phyloP scores from a whole-genome alignment of 1,140 invertebrate species.

The Hylaeus anthracinus region DNA sequence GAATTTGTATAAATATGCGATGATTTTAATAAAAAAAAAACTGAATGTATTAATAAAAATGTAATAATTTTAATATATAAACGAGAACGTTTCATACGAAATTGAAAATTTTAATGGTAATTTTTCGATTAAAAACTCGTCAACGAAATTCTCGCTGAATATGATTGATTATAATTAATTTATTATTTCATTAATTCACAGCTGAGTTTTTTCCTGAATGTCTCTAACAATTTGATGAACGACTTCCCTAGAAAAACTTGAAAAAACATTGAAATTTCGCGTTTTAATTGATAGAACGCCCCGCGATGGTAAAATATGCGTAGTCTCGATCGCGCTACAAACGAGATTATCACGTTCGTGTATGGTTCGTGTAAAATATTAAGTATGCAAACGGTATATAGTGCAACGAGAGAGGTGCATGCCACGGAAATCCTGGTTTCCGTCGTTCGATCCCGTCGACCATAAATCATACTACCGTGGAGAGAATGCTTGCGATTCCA shows the following conservation, averaged over 20 bases:
- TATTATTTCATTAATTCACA: too few species aligned
- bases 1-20: too few species aligned
- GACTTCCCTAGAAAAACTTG: not conserved
- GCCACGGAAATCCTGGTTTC: slow-evolving; percentile 58
- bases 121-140: too few species aligned
- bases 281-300: not conserved
- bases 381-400: slow-evolving; percentile 46
- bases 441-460: slow-evolving; percentile 49
- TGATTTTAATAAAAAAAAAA: too few species aligned
- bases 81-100: too few species aligned
- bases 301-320: not conserved
- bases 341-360: slow-evolving; percentile 55
- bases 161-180: too few species aligned
- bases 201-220: too few species aligned
- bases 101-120: too few species aligned
- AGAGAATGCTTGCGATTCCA: slow-evolving; percentile 59
- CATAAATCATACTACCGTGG: slow-evolving; percentile 58
- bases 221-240: too few species aligned
- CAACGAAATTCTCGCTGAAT: too few species aligned
- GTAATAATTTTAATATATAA: too few species aligned
- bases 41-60: too few species aligned
- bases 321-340: slow-evolving; percentile 12
- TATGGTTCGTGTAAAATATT: slow-evolving; percentile 39
- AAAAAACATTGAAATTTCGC: not conserved
- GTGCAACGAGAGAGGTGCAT: slow-evolving; percentile 26